phyloP scores from a whole-genome alignment of 2,888 invertebrate species.

The Pseudoips prasinana region DNA sequence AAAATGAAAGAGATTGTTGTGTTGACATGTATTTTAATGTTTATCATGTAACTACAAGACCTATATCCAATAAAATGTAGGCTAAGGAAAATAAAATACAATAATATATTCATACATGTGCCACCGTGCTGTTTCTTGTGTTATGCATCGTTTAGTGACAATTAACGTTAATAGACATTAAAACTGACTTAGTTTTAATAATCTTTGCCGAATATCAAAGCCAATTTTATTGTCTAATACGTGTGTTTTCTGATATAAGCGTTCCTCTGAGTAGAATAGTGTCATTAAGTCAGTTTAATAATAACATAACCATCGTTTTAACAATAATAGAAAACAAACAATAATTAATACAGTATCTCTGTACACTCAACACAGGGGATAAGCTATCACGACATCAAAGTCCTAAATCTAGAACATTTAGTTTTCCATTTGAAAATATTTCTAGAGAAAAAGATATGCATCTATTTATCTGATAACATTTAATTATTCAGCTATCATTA shows the following conservation, averaged over 20 bases:
- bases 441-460: slow-evolving; percentile 81
- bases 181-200: slow-evolving; percentile 28
- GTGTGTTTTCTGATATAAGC: slow-evolving; percentile 28
- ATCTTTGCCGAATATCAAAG: slow-evolving; percentile 3
- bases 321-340: slow-evolving; percentile 17
- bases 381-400: slow-evolving; percentile 76
- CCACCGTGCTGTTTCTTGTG: slow-evolving; percentile 63
- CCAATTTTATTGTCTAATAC: slow-evolving; percentile 31
- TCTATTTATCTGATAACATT: slow-evolving; percentile 77
- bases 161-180: slow-evolving; percentile 37
- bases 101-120: slow-evolving; percentile 44
- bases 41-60: slow-evolving; percentile 75
- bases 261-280: slow-evolving; percentile 40
- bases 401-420: slow-evolving; percentile 71
- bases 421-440: slow-evolving; percentile 72
- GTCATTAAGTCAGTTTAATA: slow-evolving; percentile 43
- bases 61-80: slow-evolving; percentile 65
- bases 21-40: slow-evolving; percentile 81
- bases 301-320: slow-evolving; percentile 6
- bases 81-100: slow-evolving; percentile 52
- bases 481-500: slow-evolving; percentile 58
- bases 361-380: slow-evolving; percentile 44
- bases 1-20: slow-evolving; percentile 79
- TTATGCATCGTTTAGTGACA: slow-evolving; percentile 43
- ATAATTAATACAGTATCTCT: slow-evolving; percentile 31